A percentile compares a stretch with the other conserved stretches of the same genome.
These are phyloP conservation scores for Globodera ellingtonae DNA, from an alignment of 1,140 invertebrate species.

Conservation along the genomic window DNA sequence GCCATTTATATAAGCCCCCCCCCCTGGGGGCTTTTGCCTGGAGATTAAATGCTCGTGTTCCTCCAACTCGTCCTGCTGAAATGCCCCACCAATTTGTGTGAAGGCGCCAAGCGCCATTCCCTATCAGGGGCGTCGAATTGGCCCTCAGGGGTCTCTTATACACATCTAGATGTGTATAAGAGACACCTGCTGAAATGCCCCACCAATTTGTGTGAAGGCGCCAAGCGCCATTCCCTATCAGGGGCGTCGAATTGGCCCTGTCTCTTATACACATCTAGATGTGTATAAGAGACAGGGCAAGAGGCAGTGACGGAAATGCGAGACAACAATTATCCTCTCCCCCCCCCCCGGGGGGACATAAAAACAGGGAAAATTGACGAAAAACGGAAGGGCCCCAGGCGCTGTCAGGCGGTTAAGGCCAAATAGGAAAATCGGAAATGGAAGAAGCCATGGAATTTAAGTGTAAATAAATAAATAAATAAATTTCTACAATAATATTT, in stretches of 20 bases:
- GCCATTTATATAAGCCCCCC: not conserved
- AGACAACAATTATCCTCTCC: constrained; percentile 6
- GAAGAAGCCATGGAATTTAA: not conserved
- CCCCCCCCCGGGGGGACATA: not conserved
- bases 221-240: no score
- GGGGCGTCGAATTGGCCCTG: no score
- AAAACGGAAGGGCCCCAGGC: not conserved
- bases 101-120: not conserved
- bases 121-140: not conserved
- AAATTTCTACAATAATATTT: no score
- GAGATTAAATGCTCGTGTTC: constrained; percentile 8
- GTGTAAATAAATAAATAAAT: no score
- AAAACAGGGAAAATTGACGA: not conserved
- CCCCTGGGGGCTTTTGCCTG: not conserved
- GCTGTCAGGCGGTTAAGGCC: not conserved
- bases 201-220: no score
- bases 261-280: no score
- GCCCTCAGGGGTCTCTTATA: not conserved
- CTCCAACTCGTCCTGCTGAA: not conserved
- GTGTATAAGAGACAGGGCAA: no score
- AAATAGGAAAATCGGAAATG: not conserved
- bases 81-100: not conserved
- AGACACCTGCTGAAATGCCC: no score
- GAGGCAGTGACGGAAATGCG: not conserved
- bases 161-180: no score